A percentile compares a stretch with the other conserved stretches of the same genome.
These are phyloP conservation scores for Rachycentron canadum DNA, from an alignment of 2,797 vertebrate species.

Conservation along the genomic window DNA sequence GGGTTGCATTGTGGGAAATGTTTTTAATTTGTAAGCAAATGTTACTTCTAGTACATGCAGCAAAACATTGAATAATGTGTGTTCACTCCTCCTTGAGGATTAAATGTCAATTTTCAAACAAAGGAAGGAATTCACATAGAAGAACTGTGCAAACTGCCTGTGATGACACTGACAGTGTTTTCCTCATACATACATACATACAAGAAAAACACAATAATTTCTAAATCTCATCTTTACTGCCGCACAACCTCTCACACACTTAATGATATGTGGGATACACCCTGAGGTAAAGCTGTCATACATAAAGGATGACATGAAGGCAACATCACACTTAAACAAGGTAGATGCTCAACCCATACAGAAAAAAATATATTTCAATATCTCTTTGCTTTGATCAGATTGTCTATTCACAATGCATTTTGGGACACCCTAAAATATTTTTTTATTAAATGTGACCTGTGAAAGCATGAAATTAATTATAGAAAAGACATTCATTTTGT, in stretches of 20 bases:
- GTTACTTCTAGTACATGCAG: conserved; percentile 2
- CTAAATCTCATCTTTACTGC: conserved; percentile 38
- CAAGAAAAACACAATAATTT: conserved; percentile 24
- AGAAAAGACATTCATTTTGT: background rate
- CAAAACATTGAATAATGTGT: background rate
- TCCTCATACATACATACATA: conserved; percentile 14
- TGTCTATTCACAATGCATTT: background rate
- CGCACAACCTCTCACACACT: conserved; percentile 54
- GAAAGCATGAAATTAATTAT: conserved; percentile 19
- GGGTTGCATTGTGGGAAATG: conserved; percentile 9
- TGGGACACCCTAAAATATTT: background rate
- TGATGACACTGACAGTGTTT: conserved; percentile 15
- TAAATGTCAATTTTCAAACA: conserved; percentile 11
- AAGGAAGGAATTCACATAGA: conserved; percentile 21
- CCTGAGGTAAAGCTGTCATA: conserved; percentile 53
- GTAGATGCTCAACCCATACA: background rate
- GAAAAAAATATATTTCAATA: background rate
- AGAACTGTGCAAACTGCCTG: background rate
- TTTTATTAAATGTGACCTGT: background rate
- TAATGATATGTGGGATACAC: conserved; percentile 59
- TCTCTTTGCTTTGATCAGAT: background rate
- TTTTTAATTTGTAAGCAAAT: background rate
- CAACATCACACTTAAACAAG: background rate
- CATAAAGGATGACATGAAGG: conserved; percentile 5
- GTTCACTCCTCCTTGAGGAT: background rate